Conservation (phyloP, 2,888 invertebrate genomes). For the Apotomis capreana region DNA sequence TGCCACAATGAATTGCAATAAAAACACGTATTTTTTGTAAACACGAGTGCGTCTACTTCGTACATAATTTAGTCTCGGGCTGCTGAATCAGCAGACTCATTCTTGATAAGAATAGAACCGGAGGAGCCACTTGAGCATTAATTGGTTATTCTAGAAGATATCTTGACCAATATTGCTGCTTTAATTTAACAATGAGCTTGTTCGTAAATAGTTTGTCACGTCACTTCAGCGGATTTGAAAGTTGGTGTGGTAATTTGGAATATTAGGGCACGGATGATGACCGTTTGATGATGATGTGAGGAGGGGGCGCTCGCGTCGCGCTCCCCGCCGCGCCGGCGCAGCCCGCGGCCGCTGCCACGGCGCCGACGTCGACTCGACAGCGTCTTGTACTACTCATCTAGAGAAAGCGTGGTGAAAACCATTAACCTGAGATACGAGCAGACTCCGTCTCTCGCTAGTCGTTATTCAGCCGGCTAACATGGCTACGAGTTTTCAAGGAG, state of each 20-base stretch:
- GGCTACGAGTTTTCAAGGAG: slow-evolving; percentile 7
- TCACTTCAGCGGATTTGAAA: slow-evolving; percentile 15
- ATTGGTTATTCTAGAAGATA: not conserved
- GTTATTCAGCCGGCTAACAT: slow-evolving; percentile 25
- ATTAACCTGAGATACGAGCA: slow-evolving; percentile 17
- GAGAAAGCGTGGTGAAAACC: slow-evolving; percentile 40
- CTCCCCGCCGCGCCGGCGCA: slow-evolving; percentile 21
- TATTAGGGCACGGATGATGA: slow-evolving; percentile 37
- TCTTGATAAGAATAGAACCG: not conserved
- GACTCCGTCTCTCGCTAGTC: slow-evolving; percentile 17
- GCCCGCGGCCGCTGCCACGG: not conserved
- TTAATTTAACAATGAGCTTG: not conserved
- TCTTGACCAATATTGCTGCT: not conserved
- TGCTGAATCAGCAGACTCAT: not conserved
- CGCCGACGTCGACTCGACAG: slow-evolving; percentile 5
- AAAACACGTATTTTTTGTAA: slow-evolving; percentile 1
- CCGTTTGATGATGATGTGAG: slow-evolving; percentile 37
- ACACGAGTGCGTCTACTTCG: not conserved
- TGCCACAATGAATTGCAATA: not conserved
- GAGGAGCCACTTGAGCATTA: not conserved
- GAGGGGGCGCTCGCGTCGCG: slow-evolving; percentile 14
- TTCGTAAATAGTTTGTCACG: not conserved
- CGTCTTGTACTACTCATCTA: not conserved
- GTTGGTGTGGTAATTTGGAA: slow-evolving; percentile 23
- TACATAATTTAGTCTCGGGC: not conserved